Evolutionary conservation across 2,113 vertebrate genomes (phyloP), one percentile per base, ranked within the genome.

Genomic region (Passer montanus): DNA sequence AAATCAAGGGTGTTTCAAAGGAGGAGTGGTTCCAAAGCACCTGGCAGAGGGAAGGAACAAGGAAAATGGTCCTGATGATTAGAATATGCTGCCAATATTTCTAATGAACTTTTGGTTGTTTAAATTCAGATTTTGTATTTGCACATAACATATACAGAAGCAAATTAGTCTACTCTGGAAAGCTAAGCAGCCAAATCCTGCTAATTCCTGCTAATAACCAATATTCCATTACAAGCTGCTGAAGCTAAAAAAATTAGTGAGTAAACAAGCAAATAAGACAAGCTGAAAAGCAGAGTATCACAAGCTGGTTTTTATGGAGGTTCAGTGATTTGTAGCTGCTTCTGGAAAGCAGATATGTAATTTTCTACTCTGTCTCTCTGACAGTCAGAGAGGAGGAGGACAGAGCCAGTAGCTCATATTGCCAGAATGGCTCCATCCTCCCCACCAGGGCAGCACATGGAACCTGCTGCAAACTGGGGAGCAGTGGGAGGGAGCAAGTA

Each of bases 121-220:
- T 55, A 75, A 49, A 87, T 84, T 67, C 81, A 74, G 39, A 62
- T 78, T 69, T 70, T 43, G 20, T 60, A 59, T 77, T 60, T 73
- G 37, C 33, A 67, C 39, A 70, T 22, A 19, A 66, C 17, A n/a
- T 70, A 33, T 2, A 35, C 59, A 58, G 59, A 79, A 87, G 43
- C 21, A 89, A 93, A 66, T 0, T 0, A 69, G 47, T 41, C 85
- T 70, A 11, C n/a, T 68, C 31, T n/a, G 24, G 37, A 62, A 81
- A 87, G 33, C 44, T 76, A 87, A 72, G 64, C 60, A 87, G 68
- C 47, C 70, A 87, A 94, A 92, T 89, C 69, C 89, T 89, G 27
- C 83, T 95, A 88, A 84, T 89, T 92, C 90, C 75, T 80, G 63
- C 60, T 90, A 84, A 72, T 75, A 87, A 87, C 62, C 0, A 7